A percentile compares a stretch with the other conserved stretches of the same genome.
Evolutionary conservation across 2,888 invertebrate genomes (phyloP).

Genomic region (Agapostemon virescens): DNA sequence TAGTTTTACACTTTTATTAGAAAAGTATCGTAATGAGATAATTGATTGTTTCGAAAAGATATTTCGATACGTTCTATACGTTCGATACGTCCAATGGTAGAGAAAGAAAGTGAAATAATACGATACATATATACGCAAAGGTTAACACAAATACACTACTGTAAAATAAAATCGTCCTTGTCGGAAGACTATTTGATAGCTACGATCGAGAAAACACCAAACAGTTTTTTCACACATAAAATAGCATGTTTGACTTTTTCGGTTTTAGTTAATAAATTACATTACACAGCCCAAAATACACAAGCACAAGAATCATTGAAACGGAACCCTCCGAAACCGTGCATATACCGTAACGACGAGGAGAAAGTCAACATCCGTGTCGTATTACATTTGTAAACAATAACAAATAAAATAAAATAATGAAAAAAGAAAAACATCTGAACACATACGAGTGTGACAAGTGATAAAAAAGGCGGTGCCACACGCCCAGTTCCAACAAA

Average conservation of each 20-base stretch:
- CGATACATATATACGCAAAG: background rate
- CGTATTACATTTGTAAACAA: background rate
- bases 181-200: background rate
- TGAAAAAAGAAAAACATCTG: slow-evolving; percentile 19
- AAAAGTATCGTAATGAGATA: background rate
- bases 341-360: background rate
- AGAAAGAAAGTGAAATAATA: background rate
- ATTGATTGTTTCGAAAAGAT: background rate
- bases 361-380: slow-evolving; percentile 10
- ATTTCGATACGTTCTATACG: too few relatives aligned
- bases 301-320: background rate
- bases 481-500: slow-evolving; percentile 35
- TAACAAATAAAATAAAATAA: slow-evolving; percentile 23
- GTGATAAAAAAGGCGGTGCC: slow-evolving; percentile 78
- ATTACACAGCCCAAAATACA: background rate
- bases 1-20: background rate
- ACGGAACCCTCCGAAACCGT: background rate
- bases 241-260: slow-evolving; percentile 9
- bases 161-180: background rate
- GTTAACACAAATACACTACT: background rate
- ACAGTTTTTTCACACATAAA: slow-evolving; percentile 20
- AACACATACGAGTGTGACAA: slow-evolving; percentile 56
- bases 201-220: background rate
- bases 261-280: slow-evolving; percentile 31
- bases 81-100: too few relatives aligned